Percentiles rank a stretch among this genome's conserved stretches.
These are phyloP conservation scores for Caenorhabditis sp. DNA, from an alignment of 2,888 invertebrate genomes.

Conservation along the genomic window DNA sequence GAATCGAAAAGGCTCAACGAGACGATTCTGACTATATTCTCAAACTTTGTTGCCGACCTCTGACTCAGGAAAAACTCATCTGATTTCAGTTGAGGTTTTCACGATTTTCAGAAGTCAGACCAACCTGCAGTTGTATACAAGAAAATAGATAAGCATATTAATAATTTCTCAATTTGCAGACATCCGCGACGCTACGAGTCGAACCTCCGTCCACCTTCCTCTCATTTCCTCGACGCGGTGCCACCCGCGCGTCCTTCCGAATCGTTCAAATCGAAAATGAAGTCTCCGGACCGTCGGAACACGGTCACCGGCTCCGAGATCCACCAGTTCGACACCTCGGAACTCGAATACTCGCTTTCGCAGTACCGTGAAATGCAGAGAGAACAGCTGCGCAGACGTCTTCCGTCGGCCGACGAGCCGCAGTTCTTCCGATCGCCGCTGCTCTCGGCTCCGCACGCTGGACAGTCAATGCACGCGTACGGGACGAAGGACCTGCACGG, in stretches of 20 bases:
- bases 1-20: too few relatives aligned
- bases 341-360: slow-evolving; percentile 38
- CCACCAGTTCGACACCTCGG: slow-evolving; percentile 14
- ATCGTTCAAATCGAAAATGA: background rate
- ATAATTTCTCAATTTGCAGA: too few relatives aligned
- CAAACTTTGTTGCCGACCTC: too few relatives aligned
- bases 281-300: slow-evolving; percentile 32
- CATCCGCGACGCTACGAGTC: too few relatives aligned
- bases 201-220: too few relatives aligned
- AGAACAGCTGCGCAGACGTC: slow-evolving; percentile 30
- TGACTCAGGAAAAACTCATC: too few relatives aligned
- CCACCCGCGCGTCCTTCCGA: background rate
- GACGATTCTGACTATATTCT: background rate
- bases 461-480: slow-evolving; percentile 43
- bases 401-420: slow-evolving; percentile 49
- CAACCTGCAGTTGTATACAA: too few relatives aligned
- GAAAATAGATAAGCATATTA: too few relatives aligned
- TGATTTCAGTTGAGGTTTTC: too few relatives aligned
- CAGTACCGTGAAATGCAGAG: slow-evolving; percentile 59
- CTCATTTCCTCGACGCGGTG: background rate
- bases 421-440: slow-evolving; percentile 49
- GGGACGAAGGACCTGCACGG: slow-evolving; percentile 28
- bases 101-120: too few relatives aligned
- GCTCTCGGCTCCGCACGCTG: slow-evolving; percentile 54
- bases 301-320: slow-evolving; percentile 20